Base-by-base conservation (phyloP, 2,797 vertebrate species). In the Phrynocephalus vlangalii region DNA sequence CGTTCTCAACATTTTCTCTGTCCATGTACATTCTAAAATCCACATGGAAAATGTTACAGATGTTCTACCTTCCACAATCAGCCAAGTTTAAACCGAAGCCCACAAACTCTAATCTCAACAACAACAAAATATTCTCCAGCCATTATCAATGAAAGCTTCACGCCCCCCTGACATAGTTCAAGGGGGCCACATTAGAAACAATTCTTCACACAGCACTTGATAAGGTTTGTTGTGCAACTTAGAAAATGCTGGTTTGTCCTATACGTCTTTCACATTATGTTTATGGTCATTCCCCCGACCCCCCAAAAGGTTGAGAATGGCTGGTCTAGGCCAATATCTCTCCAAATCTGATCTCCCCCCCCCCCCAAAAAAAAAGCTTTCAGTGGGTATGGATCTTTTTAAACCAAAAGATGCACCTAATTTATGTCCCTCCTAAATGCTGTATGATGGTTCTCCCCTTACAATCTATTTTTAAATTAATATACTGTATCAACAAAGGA, bases 401-500 rank as follows among this genome's bases (percentile, higher is more conserved):
- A 56, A 82, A 83, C 22, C 28, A 26, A 77, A 86, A 70, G 4
- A 56, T 7, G 38, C n/a, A 30, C 1, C 22, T 5, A 30, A 44
- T 56, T 79, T 33, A 72, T 60, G 48, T 73, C 24, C 50, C 56
- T 50, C 76, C 20, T 80, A 87, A 20, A 33, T 44, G 73, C 26
- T n/a, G 11, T 75, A 1, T 11, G 66, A 26, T 33, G 10, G 33
- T 10, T 52, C n/a, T 30, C 52, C 33, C 82, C 70, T 30, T 52
- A 68, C 26, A 28, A 33, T 2, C 70, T 10, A 85, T 73, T 85
- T 75, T 85, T 56, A 67, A 81, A 88, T 67, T 52, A 85, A 24
- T 26, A 52, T 13, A 44, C 38, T 44, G 38, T 44, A 52, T 3
- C 72, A 71, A 44, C 28, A 30, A 48, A 30, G 28, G 30, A 28